Conservation (phyloP, 2,113 vertebrate species). For the Chaetodon auriga region DNA sequence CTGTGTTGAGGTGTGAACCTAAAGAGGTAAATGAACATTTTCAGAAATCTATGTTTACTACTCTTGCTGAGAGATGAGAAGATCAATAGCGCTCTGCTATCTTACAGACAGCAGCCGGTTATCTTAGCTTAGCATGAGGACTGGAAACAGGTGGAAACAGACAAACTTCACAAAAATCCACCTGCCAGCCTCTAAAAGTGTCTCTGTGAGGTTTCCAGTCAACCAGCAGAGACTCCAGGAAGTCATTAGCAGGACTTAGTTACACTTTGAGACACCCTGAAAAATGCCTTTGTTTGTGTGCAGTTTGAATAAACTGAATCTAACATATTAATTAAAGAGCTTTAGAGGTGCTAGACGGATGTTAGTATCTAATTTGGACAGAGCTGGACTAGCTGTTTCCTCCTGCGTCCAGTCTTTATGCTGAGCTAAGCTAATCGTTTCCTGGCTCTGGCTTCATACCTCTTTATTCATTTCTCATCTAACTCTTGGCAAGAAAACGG, state of each 20-base stretch:
- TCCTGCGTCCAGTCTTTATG: not conserved
- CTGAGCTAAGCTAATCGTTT: not conserved
- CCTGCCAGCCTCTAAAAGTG: no score
- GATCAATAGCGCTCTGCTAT: not conserved
- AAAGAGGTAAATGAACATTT: not conserved
- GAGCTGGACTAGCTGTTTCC: not conserved
- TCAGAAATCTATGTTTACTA: not conserved
- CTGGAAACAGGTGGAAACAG: no score
- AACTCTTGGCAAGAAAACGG: not conserved
- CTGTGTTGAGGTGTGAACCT: not conserved
- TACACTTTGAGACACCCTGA: not conserved
- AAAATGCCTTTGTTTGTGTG: not conserved
- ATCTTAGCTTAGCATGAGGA: no score
- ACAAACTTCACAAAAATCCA: no score
- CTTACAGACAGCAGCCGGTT: no score
- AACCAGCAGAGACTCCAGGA: no score
- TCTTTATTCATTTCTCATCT: not conserved
- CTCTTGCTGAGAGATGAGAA: not conserved
- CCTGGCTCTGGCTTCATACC: constrained; percentile 8
- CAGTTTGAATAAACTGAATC: not conserved
- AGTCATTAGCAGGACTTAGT: not conserved
- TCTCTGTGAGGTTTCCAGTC: no score
- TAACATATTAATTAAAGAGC: not conserved
- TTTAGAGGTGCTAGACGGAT: not conserved
- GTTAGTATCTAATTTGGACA: not conserved